phyloP scores from a whole-genome alignment of 35 echinoderm and acorn worm species.

The Apostichopus californicus region DNA sequence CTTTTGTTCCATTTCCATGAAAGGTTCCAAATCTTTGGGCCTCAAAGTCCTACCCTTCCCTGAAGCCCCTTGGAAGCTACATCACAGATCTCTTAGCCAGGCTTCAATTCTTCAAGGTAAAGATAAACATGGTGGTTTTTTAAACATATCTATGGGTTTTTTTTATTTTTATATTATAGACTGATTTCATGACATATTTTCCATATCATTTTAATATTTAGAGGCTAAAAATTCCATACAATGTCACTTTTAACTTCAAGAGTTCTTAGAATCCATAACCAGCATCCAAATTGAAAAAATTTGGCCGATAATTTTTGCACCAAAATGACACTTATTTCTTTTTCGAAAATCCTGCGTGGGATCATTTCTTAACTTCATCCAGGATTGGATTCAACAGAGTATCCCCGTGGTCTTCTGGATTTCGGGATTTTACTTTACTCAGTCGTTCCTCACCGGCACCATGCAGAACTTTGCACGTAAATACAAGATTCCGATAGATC shows the following conservation, averaged over 20 bases:
- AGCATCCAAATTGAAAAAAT: too few relatives aligned
- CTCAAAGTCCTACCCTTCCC: conserved; percentile 96
- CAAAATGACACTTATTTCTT: too few relatives aligned
- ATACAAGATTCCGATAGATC: conserved; percentile 97
- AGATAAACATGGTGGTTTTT: too few relatives aligned
- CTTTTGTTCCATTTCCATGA: background rate
- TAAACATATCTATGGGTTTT: too few relatives aligned
- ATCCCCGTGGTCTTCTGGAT: conserved; percentile 94
- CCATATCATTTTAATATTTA: too few relatives aligned
- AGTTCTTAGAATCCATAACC: too few relatives aligned
- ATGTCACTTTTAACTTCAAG: too few relatives aligned
- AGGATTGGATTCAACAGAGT: conserved; percentile 90
- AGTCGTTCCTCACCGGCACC: conserved; percentile 94
- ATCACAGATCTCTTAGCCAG: conserved; percentile 94
- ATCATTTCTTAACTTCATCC: background rate
- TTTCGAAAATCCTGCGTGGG: too few relatives aligned
- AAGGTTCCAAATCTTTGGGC: conserved; percentile 98
- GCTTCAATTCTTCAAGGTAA: conserved; percentile 94
- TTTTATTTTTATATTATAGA: too few relatives aligned
- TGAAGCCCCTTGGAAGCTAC: conserved; percentile 96
- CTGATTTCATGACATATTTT: too few relatives aligned
- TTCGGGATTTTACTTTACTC: conserved; percentile 97
- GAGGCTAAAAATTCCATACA: too few relatives aligned
- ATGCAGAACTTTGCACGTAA: conserved; percentile 94
- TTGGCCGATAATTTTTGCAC: too few relatives aligned